Percentiles rank a stretch among this genome's conserved stretches.
Evolutionary conservation across 2,888 invertebrate genomes (phyloP).

Genomic region (Apamea sordens): DNA sequence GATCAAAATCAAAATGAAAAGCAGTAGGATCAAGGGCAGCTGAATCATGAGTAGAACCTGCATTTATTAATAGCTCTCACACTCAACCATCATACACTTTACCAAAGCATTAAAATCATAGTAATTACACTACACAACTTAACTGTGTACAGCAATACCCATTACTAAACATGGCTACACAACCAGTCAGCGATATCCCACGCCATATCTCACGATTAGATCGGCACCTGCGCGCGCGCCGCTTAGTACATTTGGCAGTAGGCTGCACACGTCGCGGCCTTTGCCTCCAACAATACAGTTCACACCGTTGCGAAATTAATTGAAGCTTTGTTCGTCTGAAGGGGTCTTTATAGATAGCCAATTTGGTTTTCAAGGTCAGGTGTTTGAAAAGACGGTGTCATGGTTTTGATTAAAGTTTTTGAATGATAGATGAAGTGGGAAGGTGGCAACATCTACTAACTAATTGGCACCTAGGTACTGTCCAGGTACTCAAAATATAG

Average conservation of each 20-base stretch:
- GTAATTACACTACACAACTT: constrained; percentile 6
- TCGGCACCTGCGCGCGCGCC: constrained; percentile 59
- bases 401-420: not conserved
- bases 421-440: no score
- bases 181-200: constrained; percentile 40
- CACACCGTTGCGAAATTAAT: constrained; percentile 55
- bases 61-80: not conserved
- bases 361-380: constrained; percentile 40
- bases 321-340: constrained; percentile 44
- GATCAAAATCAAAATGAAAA: not conserved
- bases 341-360: constrained; percentile 1
- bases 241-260: constrained; percentile 38
- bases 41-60: not conserved
- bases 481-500: not conserved
- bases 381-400: not conserved
- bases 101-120: not conserved
- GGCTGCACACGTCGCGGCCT: constrained; percentile 58
- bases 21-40: not conserved
- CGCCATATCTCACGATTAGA: constrained; percentile 52
- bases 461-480: not conserved
- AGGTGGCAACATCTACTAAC: not conserved
- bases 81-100: not conserved
- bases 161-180: constrained; percentile 16
- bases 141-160: not conserved
- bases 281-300: constrained; percentile 60